A percentile compares a stretch with the other conserved stretches of the same genome.
These are phyloP conservation scores for Norana najaformis DNA, from an alignment of 2,888 invertebrate species.

Conservation along the genomic window DNA sequence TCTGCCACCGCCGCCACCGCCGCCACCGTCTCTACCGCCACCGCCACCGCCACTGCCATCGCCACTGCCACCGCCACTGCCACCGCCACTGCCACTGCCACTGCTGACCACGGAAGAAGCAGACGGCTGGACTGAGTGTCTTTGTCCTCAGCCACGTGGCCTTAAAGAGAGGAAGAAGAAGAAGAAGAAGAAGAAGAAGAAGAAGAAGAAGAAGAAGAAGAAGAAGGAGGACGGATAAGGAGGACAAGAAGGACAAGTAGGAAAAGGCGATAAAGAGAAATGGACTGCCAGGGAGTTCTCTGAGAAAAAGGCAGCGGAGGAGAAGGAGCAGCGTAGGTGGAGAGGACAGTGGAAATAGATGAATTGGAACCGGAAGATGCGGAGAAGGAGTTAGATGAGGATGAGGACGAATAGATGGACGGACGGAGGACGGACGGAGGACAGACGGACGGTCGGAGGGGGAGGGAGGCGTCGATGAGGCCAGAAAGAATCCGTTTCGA, in stretches of 20 bases:
- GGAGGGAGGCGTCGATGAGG: neutral
- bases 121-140: neutral
- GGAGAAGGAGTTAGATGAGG: neutral
- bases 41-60: neutral
- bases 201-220: too few relatives aligned
- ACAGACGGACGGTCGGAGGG: neutral
- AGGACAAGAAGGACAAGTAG: neutral
- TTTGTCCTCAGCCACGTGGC: neutral
- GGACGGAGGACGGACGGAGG: neutral
- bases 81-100: too few relatives aligned
- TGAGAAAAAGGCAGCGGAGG: neutral
- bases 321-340: neutral
- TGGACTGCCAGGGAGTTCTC: neutral
- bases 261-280: neutral
- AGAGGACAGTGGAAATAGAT: neutral
- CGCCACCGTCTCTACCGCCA: neutral
- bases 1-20: neutral
- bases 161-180: neutral
- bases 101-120: neutral
- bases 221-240: too few relatives aligned
- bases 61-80: neutral
- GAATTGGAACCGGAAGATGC: neutral
- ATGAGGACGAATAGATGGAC: neutral
- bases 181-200: neutral
- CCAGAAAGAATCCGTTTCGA: conserved; percentile 8